Conservation (phyloP, 2,888 invertebrate species). For the Iphiclides podalirius region DNA sequence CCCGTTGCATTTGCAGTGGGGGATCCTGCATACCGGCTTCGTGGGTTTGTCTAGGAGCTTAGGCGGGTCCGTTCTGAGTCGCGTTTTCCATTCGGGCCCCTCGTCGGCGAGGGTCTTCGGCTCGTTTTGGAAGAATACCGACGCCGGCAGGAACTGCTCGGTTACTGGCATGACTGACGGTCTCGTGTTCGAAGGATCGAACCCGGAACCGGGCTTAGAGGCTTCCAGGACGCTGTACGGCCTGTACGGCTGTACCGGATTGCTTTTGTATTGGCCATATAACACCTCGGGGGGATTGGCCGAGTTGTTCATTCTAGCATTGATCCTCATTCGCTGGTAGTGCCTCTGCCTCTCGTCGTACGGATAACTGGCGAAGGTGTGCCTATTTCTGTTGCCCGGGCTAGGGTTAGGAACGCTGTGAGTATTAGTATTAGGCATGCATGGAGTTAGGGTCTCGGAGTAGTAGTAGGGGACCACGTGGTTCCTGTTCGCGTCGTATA, state of each 20-base stretch:
- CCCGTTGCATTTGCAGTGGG: constrained; percentile 67
- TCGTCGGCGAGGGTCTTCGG: constrained; percentile 47
- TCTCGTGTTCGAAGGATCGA: too few species aligned
- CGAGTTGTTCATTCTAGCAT: constrained; percentile 45
- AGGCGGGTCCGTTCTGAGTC: constrained; percentile 54
- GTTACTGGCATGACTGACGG: constrained; percentile 68
- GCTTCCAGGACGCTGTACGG: constrained; percentile 72
- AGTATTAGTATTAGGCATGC: constrained; percentile 70
- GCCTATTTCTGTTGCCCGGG: constrained; percentile 51
- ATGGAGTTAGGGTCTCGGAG: constrained; percentile 64
- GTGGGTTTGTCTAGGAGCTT: constrained; percentile 61
- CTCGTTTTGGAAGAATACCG: constrained; percentile 56
- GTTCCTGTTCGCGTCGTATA: constrained; percentile 80
- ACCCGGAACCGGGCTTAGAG: too few species aligned
- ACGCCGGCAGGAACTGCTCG: constrained; percentile 69
- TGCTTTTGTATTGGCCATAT: constrained; percentile 49
- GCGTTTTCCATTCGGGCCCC: constrained; percentile 65
- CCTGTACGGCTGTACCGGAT: constrained; percentile 53
- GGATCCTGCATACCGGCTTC: constrained; percentile 61
- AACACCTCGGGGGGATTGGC: constrained; percentile 48
- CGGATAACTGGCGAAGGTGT: constrained; percentile 58
- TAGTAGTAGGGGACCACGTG: constrained; percentile 74
- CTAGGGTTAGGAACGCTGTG: constrained; percentile 51
- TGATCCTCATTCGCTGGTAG: constrained; percentile 49
- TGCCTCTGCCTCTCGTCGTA: constrained; percentile 57